These are phyloP conservation scores for Eustalomyia histrio DNA, from an alignment of 2,888 invertebrate species.

Conservation along the genomic window DNA sequence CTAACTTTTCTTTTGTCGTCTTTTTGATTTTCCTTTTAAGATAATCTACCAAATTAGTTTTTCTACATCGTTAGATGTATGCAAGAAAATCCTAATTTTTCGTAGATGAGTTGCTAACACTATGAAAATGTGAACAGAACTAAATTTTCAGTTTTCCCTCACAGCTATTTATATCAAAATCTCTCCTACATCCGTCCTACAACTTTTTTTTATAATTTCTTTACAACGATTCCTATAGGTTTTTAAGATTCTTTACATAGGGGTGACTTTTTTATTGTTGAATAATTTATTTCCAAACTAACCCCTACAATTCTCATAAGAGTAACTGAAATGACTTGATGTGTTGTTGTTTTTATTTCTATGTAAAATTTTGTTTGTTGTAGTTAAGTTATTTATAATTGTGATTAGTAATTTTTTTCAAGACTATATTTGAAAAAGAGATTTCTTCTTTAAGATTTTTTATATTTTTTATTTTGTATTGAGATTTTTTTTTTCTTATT, in stretches of 20 bases:
- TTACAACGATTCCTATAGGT: not conserved
- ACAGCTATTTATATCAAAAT: not conserved
- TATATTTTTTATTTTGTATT: too few relatives aligned
- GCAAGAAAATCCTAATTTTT: too few relatives aligned
- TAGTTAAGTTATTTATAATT: not conserved
- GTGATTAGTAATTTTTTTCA: not conserved
- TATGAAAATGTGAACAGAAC: not conserved
- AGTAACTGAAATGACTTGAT: not conserved
- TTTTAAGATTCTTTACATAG: not conserved
- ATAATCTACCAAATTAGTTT: slow-evolving; percentile 17
- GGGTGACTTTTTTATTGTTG: not conserved
- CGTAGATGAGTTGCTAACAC: slow-evolving; percentile 49
- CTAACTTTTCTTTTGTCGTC: not conserved
- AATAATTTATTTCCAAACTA: not conserved
- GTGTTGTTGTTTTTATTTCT: too few relatives aligned
- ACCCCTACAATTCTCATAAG: not conserved
- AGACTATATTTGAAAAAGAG: not conserved
- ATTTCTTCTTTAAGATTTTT: not conserved
- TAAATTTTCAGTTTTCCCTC: not conserved
- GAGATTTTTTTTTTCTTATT: not conserved
- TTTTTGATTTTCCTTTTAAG: not conserved
- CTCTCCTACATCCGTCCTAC: not conserved
- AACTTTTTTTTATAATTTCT: not conserved
- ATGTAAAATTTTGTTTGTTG: too few relatives aligned
- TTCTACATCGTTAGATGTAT: too few relatives aligned